Evolutionary conservation across 2,888 invertebrate species (phyloP).

Genomic region (Capitulum mitella): DNA sequence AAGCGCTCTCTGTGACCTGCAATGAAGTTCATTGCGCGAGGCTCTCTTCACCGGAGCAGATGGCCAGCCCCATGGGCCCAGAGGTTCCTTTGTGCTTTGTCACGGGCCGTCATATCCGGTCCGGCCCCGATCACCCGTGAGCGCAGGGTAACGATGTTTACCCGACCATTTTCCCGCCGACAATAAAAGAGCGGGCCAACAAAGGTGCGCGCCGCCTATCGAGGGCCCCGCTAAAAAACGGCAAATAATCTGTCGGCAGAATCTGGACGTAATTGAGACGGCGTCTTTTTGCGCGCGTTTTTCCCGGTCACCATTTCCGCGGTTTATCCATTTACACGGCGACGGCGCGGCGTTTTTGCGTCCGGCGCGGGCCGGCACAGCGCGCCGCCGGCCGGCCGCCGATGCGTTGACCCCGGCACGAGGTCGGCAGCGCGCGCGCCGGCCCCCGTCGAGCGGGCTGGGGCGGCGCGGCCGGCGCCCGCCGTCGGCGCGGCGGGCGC

Average conservation of each 20-base stretch:
- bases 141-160: not conserved
- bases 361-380: no score
- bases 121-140: not conserved
- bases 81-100: not conserved
- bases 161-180: not conserved
- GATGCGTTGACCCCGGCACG: no score
- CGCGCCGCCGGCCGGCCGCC: no score
- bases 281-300: not conserved
- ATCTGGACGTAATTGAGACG: not conserved
- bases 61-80: no score
- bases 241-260: not conserved
- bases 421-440: no score
- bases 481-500: no score
- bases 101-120: not conserved
- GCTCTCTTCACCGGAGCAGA: no score
- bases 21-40: no score
- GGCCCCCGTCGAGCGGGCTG: no score
- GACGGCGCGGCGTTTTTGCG: no score
- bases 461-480: no score
- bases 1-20: no score
- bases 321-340: not conserved
- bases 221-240: not conserved
- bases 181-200: not conserved
- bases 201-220: not conserved
- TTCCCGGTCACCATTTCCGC: not conserved